Evolutionary conservation across 1,140 invertebrate species (phyloP).

Genomic region (Bombus fervidus): DNA sequence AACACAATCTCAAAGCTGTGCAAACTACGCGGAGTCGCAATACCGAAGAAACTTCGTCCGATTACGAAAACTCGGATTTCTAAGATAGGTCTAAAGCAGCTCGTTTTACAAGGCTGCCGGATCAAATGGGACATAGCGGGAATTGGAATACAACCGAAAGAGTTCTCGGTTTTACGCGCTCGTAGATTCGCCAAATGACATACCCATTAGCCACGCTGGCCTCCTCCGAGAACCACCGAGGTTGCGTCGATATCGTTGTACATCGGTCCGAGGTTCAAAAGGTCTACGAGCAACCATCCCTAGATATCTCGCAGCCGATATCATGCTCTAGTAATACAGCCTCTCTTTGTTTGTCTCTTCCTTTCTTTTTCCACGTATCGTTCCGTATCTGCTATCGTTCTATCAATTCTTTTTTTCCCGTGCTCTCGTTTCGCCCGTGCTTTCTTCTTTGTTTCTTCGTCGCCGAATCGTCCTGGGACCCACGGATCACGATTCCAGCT

Average conservation of each 20-base stretch:
- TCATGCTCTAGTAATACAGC: conserved; percentile 54
- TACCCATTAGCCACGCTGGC: conserved; percentile 51
- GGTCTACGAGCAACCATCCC: conserved; percentile 44
- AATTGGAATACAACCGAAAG: conserved; percentile 50
- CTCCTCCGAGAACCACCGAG: conserved; percentile 37
- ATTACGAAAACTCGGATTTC: neutral
- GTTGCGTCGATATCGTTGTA: conserved; percentile 51
- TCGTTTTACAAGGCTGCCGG: neutral
- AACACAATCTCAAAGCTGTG: too few relatives aligned
- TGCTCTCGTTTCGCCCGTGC: neutral
- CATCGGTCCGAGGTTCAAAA: conserved; percentile 52
- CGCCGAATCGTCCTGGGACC: neutral
- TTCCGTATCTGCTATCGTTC: neutral
- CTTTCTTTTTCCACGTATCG: neutral
- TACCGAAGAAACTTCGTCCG: neutral
- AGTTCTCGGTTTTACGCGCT: conserved; percentile 48
- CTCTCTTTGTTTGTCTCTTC: neutral
- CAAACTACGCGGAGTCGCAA: too few relatives aligned
- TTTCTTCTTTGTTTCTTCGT: conserved; percentile 25
- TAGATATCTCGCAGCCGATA: conserved; percentile 65
- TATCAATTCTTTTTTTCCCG: conserved; percentile 28
- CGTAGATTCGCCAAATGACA: conserved; percentile 63
- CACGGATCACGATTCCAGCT: neutral
- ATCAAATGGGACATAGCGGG: conserved; percentile 28
- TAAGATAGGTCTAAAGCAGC: conserved; percentile 3